phyloP scores from a whole-genome alignment of 2,797 vertebrate genomes.

The Fistularia commersonii region DNA sequence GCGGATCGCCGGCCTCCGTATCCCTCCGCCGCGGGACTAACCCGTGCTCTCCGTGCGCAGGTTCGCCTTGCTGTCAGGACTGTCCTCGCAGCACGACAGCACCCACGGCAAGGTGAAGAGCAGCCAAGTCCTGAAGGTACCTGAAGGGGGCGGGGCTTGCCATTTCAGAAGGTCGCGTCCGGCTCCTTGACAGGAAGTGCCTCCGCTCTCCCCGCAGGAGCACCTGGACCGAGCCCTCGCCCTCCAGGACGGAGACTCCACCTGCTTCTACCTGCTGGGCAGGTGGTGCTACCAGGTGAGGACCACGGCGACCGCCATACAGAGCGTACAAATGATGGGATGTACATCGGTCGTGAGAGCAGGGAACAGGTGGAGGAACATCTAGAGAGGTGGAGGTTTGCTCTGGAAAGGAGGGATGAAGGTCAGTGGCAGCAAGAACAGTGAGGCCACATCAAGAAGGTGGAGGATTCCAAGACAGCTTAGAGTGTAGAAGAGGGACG shows the following conservation, averaged over 20 bases:
- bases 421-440: no score
- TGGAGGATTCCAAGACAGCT: no score
- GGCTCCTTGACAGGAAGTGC: neutral
- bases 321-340: neutral
- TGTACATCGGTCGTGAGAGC: neutral
- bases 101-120: constrained; percentile 75
- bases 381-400: no score
- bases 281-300: constrained; percentile 77
- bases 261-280: constrained; percentile 76
- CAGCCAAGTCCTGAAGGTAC: constrained; percentile 72
- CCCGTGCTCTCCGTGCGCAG: constrained; percentile 29
- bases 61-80: constrained; percentile 67
- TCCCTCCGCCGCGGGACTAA: neutral
- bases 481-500: no score
- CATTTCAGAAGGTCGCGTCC: no score
- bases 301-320: neutral
- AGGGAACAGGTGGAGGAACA: no score
- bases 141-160: no score
- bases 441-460: no score
- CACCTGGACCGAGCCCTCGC: constrained; percentile 70
- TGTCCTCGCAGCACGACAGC: constrained; percentile 59
- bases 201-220: constrained; percentile 51
- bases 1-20: neutral
- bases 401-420: no score
- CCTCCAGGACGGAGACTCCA: constrained; percentile 67